These are phyloP conservation scores for Aphis gossypii DNA, from an alignment of 1,140 invertebrate genomes.

Conservation along the genomic window DNA sequence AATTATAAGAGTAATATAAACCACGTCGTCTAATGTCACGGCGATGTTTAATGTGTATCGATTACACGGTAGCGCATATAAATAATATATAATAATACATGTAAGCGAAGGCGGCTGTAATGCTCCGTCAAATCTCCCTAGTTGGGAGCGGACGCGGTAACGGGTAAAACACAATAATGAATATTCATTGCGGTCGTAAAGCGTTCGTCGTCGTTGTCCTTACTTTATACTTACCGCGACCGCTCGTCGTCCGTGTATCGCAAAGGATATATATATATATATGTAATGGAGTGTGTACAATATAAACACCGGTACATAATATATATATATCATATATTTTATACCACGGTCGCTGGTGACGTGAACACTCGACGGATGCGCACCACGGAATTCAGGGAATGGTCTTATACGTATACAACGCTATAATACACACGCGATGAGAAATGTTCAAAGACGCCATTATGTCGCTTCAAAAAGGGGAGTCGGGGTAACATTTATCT, in stretches of 20 bases:
- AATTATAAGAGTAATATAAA: not conserved
- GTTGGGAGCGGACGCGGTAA: not conserved
- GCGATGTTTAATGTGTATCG: not conserved
- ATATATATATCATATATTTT: not conserved
- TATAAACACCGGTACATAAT: not conserved
- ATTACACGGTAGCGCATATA: not conserved
- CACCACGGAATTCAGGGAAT: not conserved
- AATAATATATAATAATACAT: not conserved
- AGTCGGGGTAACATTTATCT: not conserved
- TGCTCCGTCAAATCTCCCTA: not conserved
- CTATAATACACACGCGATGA: not conserved
- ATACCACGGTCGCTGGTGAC: not conserved
- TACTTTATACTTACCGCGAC: not conserved
- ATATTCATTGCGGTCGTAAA: not conserved
- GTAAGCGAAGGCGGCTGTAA: not conserved
- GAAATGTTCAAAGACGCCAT: slow-evolving; percentile 5
- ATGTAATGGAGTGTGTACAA: not conserved
- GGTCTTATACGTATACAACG: not conserved
- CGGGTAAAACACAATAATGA: not conserved
- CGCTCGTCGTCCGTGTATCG: not conserved
- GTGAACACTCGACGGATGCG: not conserved
- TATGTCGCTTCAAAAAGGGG: not conserved
- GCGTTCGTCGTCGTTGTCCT: not conserved
- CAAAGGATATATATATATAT: not conserved
- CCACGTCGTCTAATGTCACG: not conserved